Evolutionary conservation across 2,888 invertebrate genomes (phyloP), one percentile per base, ranked within the genome.

Genomic region (Scaptomyza parva): DNA sequence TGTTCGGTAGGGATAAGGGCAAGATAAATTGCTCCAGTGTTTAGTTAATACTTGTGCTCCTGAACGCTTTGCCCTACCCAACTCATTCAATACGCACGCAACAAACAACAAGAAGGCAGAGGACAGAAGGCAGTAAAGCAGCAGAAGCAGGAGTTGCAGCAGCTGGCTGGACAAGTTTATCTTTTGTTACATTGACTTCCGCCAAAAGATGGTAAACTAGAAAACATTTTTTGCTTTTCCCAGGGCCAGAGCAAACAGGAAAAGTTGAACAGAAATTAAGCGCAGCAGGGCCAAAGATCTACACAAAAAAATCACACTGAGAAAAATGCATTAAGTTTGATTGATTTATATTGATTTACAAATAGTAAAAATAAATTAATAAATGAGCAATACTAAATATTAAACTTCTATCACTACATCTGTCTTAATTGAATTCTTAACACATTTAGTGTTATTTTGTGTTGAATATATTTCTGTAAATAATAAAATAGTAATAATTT

Each of bases 111-210:
- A 52, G 60, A 17, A 44, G n/a, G 28, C 22, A 35, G 14, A 35
- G n/a, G 9, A 22, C 28, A 57, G 22, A 6, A 33, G 33, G 41
- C 37, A n/a, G n/a, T n/a, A n/a, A n/a, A n/a, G n/a, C 37, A 30
- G 12, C 9, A 37, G 24, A 1, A 45, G 37, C 28, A 50, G 52
- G 5, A 26, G 9, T 8, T 43, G 60, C 74, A 84, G 82, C 84
- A 88, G 85, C 85, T 84, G 88, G 78, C 78, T 67, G 70, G 70
- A 84, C 84, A 84, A 84, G 85, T 84, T 86, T 86, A 88, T 86
- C 84, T 86, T 88, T 88, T 88, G 87, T 86, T 70, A 78, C 88
- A 88, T 88, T 84, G 84, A 88, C 84, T 84, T 84, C 84, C 88
- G 84, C 78, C 73, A 67, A 76, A 72, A 88, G 87, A 84, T 88